Evolutionary conservation across 2,888 invertebrate species (phyloP), one percentile per base, ranked within the genome.

Genomic region (Sarcophaga carnaria): DNA sequence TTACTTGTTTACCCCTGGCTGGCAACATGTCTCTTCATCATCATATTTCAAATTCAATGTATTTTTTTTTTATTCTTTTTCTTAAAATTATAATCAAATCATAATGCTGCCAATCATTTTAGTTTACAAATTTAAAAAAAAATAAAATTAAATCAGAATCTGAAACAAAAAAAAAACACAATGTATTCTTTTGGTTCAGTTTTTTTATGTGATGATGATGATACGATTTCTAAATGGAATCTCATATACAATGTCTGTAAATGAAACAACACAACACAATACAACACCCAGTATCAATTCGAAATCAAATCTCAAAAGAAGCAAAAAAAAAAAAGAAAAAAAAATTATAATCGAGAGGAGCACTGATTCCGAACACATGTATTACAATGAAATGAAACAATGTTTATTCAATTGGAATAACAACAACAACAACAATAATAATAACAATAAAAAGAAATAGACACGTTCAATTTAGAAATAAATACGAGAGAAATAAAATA

Each of bases 401-500:
- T 77, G 77, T 83, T 83, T 78, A 78, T 83, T 83, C 66, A 78
- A 83, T 72, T 71, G 66, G 60, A 83, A n/a, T 72, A 74, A 80
- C 22, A 64, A 22, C 25, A 63, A 49, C 12, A 78, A 62, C 17
- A 77, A 67, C 12, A 69, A 69, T 0, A 49, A 80, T 8, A 37
- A 37, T 37, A 37, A 37, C 10, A 37, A 37, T 37, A 8, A 37
- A 37, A 37, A 37, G 37, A 10, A 37, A 54, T 54, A 54, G 54
- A 54, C 17, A 64, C 45, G 63, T 76, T 70, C 12, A 76, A 64
- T 76, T 76, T 63, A 47, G 20, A 66, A 45, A 64, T 59, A 64
- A 77, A 82, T 59, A 59, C 17, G 75, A 81, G 63, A 22, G 69
- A 54, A 71, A 64, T n/a, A 20, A 59, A 47, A 60, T 27, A 60